Conservation (phyloP, 2,888 invertebrate genomes). For the Penaeus monodon region DNA sequence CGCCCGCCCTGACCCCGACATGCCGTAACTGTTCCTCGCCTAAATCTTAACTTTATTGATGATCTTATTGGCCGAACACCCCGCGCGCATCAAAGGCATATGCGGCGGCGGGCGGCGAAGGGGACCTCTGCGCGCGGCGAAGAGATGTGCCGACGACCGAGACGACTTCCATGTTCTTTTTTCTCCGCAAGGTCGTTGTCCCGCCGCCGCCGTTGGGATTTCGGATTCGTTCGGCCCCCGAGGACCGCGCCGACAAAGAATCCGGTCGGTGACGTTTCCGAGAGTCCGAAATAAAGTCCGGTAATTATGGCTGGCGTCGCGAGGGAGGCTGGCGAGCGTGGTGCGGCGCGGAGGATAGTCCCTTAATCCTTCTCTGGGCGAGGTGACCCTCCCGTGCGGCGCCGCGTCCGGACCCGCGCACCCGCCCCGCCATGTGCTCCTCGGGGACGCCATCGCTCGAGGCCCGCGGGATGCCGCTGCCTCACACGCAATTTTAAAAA, state of each 20-base stretch:
- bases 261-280: too few relatives aligned
- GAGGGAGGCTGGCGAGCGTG: slow-evolving; percentile 6
- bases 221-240: too few relatives aligned
- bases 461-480: too few relatives aligned
- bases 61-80: slow-evolving; percentile 17
- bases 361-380: slow-evolving; percentile 14
- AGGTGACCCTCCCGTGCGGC: slow-evolving; percentile 7
- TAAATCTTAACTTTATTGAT: slow-evolving; percentile 40
- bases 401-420: neutral
- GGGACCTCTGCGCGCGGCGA: neutral
- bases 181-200: too few relatives aligned
- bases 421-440: too few relatives aligned
- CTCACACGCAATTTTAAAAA: too few relatives aligned
- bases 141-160: neutral
- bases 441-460: too few relatives aligned
- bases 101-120: neutral
- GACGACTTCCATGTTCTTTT: too few relatives aligned
- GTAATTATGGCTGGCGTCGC: slow-evolving; percentile 9
- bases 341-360: slow-evolving; percentile 31
- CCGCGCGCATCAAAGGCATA: too few relatives aligned
- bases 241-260: too few relatives aligned
- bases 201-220: too few relatives aligned
- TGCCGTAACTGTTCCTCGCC: slow-evolving; percentile 16
- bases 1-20: neutral
- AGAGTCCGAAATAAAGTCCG: neutral